Evolutionary conservation across 2,113 vertebrate species (phyloP), one percentile per base, ranked within the genome.

Genomic region (Mesoclemmys tuberculata): DNA sequence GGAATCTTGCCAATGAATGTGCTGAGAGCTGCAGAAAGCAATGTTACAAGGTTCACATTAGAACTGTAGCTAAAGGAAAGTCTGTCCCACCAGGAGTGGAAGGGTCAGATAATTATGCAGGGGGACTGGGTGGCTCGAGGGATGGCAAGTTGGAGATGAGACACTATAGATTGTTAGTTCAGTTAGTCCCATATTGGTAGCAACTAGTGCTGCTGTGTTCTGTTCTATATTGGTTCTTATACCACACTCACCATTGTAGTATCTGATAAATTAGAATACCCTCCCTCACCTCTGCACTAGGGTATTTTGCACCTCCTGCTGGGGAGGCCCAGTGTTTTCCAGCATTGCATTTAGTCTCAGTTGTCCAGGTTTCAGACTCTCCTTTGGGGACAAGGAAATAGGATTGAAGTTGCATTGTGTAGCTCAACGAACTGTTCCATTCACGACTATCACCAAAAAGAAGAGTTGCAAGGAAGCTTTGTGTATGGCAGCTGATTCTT

Each of bases 241-340:
- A 3, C 48, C 3, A 0, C 9, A 18, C 54, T 48, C 12, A 44
- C 44, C 10, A 5, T 22, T 44, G 6, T 22, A 44, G 21, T 75
- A 75, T 41, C 38, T 75, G 10, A 75, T 41, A 26, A 22, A 46
- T 44, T 26, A 27, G 38, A 44, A 41, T 4, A 44, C 12, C 41
- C 24, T 9, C 5, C 41, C 41, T 26, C 12, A 13, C 24, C 10
- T 26, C 19, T 14, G 8, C n/a, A 71, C 4, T n/a, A 41, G 92
- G 94, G 82, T 84, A 54, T 90, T 88, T 44, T 74, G 92, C 90
- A 96, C 29, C 49, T 90, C 41, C 29, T 44, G 31, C 87, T 68
- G 92, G 94, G 93, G 94, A 96, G 94, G 96, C 92, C 92, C 96
- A 58, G 0, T 31, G 0, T 92, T 97, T 97, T 96, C 94, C 90